Conservation (phyloP, 2,113 vertebrate genomes). For the Polypterus senegalus region DNA sequence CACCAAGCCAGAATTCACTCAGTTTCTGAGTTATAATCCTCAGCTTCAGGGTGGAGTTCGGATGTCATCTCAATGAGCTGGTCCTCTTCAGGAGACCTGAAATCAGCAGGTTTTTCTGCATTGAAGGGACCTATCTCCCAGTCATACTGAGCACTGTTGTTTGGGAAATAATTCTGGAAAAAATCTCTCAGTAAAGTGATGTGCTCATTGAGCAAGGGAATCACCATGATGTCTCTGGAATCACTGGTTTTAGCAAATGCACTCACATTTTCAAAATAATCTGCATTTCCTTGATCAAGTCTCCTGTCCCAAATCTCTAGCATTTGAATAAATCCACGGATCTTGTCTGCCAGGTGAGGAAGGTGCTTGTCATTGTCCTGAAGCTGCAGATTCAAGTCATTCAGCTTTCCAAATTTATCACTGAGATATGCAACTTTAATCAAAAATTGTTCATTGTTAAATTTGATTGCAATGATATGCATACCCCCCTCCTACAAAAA, state of each 20-base stretch:
- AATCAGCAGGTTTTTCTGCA: constrained; percentile 15
- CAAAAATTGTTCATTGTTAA: constrained; percentile 1
- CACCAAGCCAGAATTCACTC: background rate
- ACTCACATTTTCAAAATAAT: background rate
- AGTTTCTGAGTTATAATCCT: constrained; percentile 11
- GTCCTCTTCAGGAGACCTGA: constrained; percentile 16
- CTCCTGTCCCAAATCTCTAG: constrained; percentile 12
- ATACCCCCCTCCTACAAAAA: constrained; percentile 7
- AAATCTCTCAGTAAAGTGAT: no score
- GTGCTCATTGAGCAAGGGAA: no score
- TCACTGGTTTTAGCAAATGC: no score
- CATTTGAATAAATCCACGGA: constrained; percentile 8
- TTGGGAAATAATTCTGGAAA: no score
- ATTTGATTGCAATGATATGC: background rate
- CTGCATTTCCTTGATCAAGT: constrained; percentile 5
- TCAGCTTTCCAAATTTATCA: constrained; percentile 5
- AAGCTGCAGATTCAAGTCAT: constrained; percentile 14
- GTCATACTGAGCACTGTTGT: no score
- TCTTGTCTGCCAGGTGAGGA: constrained; percentile 13
- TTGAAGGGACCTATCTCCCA: constrained; percentile 10
- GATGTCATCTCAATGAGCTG: background rate
- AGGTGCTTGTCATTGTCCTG: constrained; percentile 13
- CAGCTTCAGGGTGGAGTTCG: constrained; percentile 10
- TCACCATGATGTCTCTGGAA: no score
- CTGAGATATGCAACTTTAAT: constrained; percentile 16